A percentile compares a stretch with the other conserved stretches of the same genome.
These are phyloP conservation scores for Cotesia congregata DNA, from an alignment of 2,888 invertebrate species.

Conservation along the genomic window DNA sequence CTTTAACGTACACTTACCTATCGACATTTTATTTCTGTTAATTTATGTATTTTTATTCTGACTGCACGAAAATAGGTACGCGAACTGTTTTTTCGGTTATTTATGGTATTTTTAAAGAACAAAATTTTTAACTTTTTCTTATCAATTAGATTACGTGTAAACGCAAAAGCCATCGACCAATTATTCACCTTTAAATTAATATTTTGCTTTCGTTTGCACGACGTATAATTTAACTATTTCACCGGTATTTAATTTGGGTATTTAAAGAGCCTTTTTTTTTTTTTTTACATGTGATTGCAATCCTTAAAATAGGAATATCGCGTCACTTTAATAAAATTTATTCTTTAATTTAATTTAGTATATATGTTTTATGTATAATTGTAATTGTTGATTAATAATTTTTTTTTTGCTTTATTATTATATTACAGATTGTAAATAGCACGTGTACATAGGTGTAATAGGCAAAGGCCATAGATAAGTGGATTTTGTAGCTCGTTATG, in stretches of 20 bases:
- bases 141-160: conserved; percentile 7
- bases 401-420: conserved; percentile 44
- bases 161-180: neutral
- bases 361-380: neutral
- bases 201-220: neutral
- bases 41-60: conserved; percentile 2
- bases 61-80: conserved; percentile 21
- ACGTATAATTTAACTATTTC: neutral
- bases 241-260: neutral
- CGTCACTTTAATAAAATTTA: neutral
- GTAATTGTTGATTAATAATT: neutral
- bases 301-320: neutral
- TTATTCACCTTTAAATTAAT: neutral
- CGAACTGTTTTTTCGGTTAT: neutral
- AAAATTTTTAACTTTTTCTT: conserved; percentile 11
- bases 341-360: neutral
- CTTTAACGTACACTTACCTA: conserved; percentile 2
- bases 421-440: conserved; percentile 83
- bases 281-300: neutral
- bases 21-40: neutral
- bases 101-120: neutral
- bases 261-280: neutral
- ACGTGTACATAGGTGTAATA: conserved; percentile 83
- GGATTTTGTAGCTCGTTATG: conserved; percentile 61
- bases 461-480: conserved; percentile 51